Evolutionary conservation across 2,888 invertebrate genomes (phyloP).

Genomic region (Mamestra brassicae): DNA sequence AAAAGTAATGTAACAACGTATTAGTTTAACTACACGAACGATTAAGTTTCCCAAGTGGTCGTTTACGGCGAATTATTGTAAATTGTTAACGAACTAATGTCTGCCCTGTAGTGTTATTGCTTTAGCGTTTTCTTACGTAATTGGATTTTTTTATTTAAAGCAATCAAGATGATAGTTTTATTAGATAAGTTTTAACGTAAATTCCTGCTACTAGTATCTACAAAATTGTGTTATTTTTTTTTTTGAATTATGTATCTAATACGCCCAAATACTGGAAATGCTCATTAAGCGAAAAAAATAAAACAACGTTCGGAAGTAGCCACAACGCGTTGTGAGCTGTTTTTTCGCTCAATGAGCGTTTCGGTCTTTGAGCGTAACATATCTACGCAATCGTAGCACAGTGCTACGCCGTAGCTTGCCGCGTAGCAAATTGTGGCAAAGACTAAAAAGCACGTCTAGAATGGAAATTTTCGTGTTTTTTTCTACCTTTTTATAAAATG

Average conservation of each 20-base stretch:
- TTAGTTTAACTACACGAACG: conserved; percentile 47
- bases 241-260: no score
- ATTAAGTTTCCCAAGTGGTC: conserved; percentile 46
- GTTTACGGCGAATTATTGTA: conserved; percentile 49
- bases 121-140: conserved; percentile 6
- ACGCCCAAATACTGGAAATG: no score
- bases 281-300: no score
- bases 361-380: neutral
- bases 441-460: neutral
- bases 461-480: neutral
- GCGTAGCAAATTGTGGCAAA: conserved; percentile 3
- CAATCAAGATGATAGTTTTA: neutral
- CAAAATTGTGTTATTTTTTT: no score
- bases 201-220: no score
- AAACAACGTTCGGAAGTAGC: no score
- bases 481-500: neutral
- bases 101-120: conserved; percentile 36
- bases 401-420: conserved; percentile 35
- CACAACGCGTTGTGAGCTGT: no score
- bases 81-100: conserved; percentile 39
- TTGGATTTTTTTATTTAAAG: neutral
- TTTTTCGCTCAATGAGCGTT: neutral
- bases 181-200: no score
- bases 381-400: conserved; percentile 6
- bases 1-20: conserved; percentile 41